A percentile compares a stretch with the other conserved stretches of the same genome.
Evolutionary conservation across 2,888 invertebrate genomes (phyloP).

Genomic region (Ochropleura plecta): DNA sequence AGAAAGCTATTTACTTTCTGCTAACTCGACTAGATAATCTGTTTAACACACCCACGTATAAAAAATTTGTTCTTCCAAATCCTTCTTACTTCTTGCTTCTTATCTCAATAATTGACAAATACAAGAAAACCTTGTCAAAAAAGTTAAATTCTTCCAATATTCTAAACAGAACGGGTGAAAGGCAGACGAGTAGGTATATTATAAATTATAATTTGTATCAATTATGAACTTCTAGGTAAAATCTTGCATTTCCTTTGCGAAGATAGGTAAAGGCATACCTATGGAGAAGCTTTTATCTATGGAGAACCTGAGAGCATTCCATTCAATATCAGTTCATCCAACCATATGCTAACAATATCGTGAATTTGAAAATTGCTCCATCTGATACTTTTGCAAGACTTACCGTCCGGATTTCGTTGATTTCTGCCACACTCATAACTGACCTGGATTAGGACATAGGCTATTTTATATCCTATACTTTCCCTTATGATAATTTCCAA

Average conservation of each 20-base stretch:
- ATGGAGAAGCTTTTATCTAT: too few relatives aligned
- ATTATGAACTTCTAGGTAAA: neutral
- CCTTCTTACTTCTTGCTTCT: neutral
- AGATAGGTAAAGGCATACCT: neutral
- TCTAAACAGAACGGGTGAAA: conserved; percentile 1
- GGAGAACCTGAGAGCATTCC: neutral
- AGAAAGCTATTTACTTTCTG: too few relatives aligned
- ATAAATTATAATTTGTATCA: too few relatives aligned
- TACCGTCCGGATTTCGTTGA: neutral
- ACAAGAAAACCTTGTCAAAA: neutral
- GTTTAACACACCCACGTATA: too few relatives aligned
- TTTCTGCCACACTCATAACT: neutral
- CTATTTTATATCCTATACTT: neutral
- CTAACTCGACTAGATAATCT: too few relatives aligned
- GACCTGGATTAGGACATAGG: neutral
- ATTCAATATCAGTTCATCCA: neutral
- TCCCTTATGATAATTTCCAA: neutral
- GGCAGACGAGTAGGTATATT: too few relatives aligned
- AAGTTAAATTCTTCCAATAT: conserved; percentile 1
- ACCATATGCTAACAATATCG: neutral
- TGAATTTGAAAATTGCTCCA: neutral
- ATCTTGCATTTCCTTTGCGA: conserved; percentile 6
- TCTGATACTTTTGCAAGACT: neutral
- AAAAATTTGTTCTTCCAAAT: too few relatives aligned
- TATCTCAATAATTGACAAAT: neutral